These are phyloP conservation scores for Athripsodes cinereus DNA, from an alignment of 2,888 invertebrate genomes.

Conservation along the genomic window DNA sequence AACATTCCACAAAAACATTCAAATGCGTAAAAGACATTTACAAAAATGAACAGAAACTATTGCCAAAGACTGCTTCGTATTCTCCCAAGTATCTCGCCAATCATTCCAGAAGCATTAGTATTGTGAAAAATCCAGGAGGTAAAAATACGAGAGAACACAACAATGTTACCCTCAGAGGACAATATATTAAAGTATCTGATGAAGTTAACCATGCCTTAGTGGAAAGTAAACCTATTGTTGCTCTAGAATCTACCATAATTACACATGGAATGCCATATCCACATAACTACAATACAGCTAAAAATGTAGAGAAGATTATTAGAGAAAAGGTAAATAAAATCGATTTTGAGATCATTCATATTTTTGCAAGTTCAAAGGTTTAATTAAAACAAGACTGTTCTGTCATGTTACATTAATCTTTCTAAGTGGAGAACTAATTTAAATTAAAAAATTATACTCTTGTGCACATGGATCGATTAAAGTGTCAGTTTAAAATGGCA, in stretches of 20 bases:
- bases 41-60: background rate
- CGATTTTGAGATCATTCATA: background rate
- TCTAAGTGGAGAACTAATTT: no score
- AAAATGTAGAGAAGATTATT: constrained; percentile 73
- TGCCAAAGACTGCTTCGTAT: background rate
- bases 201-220: constrained; percentile 62
- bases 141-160: background rate
- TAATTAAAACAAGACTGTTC: no score
- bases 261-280: constrained; percentile 98
- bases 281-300: constrained; percentile 79
- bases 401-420: no score
- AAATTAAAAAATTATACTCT: no score
- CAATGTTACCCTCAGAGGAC: background rate
- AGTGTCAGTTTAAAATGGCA: no score
- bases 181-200: constrained; percentile 39
- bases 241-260: constrained; percentile 95
- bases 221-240: constrained; percentile 70
- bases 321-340: constrained; percentile 52
- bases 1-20: background rate
- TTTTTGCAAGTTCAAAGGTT: no score
- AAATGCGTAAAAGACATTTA: background rate
- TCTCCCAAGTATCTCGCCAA: no score
- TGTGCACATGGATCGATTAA: no score
- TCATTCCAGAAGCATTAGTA: background rate
- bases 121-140: background rate